Base-by-base conservation (phyloP, 2,888 invertebrate species). In the Falcaria lacertinaria region DNA sequence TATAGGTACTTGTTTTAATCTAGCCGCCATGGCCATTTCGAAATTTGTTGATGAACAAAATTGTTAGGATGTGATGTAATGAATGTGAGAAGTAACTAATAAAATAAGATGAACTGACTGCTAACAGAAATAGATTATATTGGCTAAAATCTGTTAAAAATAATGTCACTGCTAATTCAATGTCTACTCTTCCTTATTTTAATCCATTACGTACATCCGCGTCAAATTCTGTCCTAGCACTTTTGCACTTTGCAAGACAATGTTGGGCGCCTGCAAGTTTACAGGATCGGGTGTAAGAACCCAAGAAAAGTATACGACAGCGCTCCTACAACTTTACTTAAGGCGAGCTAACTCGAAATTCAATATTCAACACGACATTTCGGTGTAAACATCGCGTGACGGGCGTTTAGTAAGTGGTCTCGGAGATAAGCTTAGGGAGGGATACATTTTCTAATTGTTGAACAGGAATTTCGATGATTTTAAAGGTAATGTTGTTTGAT, bases 321-420 rank as follows among this genome's bases (percentile, higher is more conserved):
- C 33, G 44, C 50, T 51, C 52, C 50, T 49, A 57, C 58, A 55
- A 55, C 70, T 74, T 69, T 64, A 70, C 70, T 72, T 74, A 74
- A 69, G 70, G 64, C 59, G 66, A 64, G 65, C 70, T 74, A 73
- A 79, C 74, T 78, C 69, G 65, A 81, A 83, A 81, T 82, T 80
- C 80, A 81, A 83, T 84, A 84, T 84, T 78, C 74, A 80, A 81
- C 80, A 79, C 78, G 80, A 79, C 77, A 76, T 80, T 84, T 79
- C 64, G 69, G 72, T 80, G 84, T 81, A 80, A 81, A 81, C 76
- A 77, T 79, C 68, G 79, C 80, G 72, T 81, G 81, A 75, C 69
- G 73, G 41, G 60, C 50, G 51, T 68, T 60, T 52, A 36, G 39
- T 34, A 54, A 48, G 45, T 47, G 66, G 60, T 47, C 19, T 45